Percentiles rank a stretch among this genome's conserved stretches.
phyloP scores from a whole-genome alignment of 2,113 vertebrate genomes.

The Pterocles orientalis region DNA sequence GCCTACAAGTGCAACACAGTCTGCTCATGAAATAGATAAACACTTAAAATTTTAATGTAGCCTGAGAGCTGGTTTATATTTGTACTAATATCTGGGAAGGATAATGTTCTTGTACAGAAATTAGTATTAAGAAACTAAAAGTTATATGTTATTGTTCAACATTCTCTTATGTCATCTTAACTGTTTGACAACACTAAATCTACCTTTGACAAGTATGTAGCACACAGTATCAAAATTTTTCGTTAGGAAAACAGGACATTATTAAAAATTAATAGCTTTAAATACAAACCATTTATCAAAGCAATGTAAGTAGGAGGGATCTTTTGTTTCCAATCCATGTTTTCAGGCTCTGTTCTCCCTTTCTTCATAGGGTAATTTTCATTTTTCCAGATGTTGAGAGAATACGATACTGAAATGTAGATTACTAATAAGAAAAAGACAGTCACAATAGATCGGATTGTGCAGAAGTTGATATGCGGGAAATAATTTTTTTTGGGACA shows the following conservation, averaged over 20 bases:
- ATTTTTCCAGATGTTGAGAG: background rate
- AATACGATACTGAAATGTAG: background rate
- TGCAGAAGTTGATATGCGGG: background rate
- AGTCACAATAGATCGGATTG: background rate
- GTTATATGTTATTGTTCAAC: background rate
- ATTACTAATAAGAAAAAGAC: background rate
- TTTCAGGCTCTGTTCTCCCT: background rate
- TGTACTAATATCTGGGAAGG: background rate
- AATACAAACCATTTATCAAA: background rate
- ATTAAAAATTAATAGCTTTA: background rate
- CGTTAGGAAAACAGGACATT: background rate
- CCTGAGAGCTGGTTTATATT: background rate
- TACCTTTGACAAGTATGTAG: background rate
- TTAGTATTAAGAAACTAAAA: background rate
- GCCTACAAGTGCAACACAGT: background rate
- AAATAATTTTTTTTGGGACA: background rate
- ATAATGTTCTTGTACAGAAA: background rate
- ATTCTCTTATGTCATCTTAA: background rate
- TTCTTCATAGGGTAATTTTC: background rate
- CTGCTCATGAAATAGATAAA: slow-evolving; percentile 34
- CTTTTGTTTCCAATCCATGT: background rate
- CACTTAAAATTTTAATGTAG: slow-evolving; percentile 40
- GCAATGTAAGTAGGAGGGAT: background rate
- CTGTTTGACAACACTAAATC: background rate
- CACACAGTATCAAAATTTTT: background rate